Evolutionary conservation across 2,797 vertebrate genomes (phyloP).

Genomic region (Clarias laeviceps): DNA sequence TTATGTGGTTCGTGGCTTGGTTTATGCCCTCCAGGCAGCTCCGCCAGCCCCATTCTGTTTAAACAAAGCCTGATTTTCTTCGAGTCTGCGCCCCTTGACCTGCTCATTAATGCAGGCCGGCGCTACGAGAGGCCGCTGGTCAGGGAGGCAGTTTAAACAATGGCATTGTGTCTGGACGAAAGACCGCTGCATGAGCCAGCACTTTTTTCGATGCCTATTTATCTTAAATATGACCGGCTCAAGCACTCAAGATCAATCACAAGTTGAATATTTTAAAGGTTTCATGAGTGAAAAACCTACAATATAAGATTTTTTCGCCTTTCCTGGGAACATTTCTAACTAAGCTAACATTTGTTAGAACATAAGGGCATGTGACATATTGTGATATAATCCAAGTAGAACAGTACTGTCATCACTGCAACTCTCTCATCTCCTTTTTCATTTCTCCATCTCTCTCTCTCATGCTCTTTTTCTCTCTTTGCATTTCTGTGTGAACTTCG

Average conservation of each 20-base stretch:
- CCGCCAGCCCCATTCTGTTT: slow-evolving; percentile 58
- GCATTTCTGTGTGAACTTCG: slow-evolving; percentile 45
- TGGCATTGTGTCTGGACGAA: slow-evolving; percentile 38
- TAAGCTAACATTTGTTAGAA: slow-evolving; percentile 9
- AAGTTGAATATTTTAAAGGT: background rate
- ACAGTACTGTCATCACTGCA: slow-evolving; percentile 42
- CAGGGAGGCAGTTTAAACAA: slow-evolving; percentile 46
- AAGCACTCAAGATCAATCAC: background rate
- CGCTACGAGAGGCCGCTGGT: slow-evolving; percentile 35
- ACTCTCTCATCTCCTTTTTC: slow-evolving; percentile 38
- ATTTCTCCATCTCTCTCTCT: background rate
- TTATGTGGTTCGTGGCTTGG: slow-evolving; percentile 71
- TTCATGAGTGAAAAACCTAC: background rate
- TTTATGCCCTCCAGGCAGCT: slow-evolving; percentile 60
- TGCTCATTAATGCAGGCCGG: slow-evolving; percentile 37
- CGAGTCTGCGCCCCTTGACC: slow-evolving; percentile 55
- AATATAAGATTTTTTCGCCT: too few relatives aligned
- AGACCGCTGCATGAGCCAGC: slow-evolving; percentile 40
- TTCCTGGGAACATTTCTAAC: background rate
- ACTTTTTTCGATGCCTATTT: slow-evolving; percentile 34
- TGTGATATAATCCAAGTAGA: slow-evolving; percentile 48
- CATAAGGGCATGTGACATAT: slow-evolving; percentile 48
- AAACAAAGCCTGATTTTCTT: slow-evolving; percentile 68
- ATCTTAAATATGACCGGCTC: slow-evolving; percentile 34
- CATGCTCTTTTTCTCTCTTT: background rate